Evolutionary conservation across 2,797 vertebrate genomes (phyloP).

Genomic region (Anniella stebbinsi): DNA sequence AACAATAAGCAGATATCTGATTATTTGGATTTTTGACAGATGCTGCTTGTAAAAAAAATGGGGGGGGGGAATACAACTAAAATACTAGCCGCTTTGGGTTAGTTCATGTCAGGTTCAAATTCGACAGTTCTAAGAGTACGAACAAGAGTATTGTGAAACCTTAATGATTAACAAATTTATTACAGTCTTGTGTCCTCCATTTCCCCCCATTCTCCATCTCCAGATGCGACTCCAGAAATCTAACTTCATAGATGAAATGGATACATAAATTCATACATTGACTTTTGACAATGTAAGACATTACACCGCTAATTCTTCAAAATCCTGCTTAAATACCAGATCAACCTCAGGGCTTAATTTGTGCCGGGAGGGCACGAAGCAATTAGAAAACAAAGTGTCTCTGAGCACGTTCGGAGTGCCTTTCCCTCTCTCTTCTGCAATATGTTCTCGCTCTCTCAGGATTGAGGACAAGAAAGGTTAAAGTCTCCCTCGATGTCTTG

Average conservation of each 20-base stretch:
- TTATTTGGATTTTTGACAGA: not conserved
- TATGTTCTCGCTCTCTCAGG: not conserved
- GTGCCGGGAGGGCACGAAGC: not conserved
- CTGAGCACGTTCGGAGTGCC: not conserved
- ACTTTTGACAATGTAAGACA: not conserved
- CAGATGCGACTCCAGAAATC: not conserved
- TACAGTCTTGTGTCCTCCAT: not conserved
- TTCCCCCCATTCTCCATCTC: not conserved
- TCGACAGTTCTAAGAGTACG: not conserved
- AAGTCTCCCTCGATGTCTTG: not conserved
- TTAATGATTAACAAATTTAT: too few relatives aligned
- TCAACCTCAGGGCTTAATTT: conserved; percentile 3
- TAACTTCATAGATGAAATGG: not conserved
- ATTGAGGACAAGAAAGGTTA: too few relatives aligned
- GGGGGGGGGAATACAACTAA: not conserved
- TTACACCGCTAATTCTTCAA: not conserved
- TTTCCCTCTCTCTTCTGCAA: not conserved
- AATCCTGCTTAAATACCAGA: not conserved
- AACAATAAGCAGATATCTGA: conserved; percentile 18
- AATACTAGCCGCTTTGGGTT: not conserved
- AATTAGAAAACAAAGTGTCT: not conserved
- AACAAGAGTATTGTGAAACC: not conserved
- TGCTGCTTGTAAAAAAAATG: not conserved
- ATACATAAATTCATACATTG: not conserved
- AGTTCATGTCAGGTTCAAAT: not conserved